Percentiles rank a stretch among this genome's conserved stretches.
These are phyloP conservation scores for Schizotus pectinicornis DNA, from an alignment of 2,888 invertebrate genomes.

Conservation along the genomic window DNA sequence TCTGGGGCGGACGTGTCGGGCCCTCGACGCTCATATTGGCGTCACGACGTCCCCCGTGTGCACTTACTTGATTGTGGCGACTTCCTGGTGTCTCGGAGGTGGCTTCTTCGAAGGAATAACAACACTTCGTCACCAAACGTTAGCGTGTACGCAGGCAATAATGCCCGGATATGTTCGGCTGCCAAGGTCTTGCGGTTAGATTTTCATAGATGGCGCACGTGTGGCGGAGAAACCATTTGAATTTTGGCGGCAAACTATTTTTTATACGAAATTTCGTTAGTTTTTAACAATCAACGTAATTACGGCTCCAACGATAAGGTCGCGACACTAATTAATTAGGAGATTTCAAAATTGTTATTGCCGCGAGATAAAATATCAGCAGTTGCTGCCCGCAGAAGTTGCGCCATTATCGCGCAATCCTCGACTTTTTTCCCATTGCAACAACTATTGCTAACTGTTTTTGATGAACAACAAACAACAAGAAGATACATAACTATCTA, in stretches of 20 bases:
- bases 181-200: slow-evolving; percentile 43
- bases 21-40: slow-evolving; percentile 31
- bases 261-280: background rate
- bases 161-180: slow-evolving; percentile 49
- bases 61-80: slow-evolving; percentile 35
- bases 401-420: too few relatives aligned
- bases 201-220: slow-evolving; percentile 50
- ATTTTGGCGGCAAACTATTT: slow-evolving; percentile 37
- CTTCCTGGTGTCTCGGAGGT: slow-evolving; percentile 15
- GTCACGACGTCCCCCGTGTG: slow-evolving; percentile 1
- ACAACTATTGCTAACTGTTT: too few relatives aligned
- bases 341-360: too few relatives aligned
- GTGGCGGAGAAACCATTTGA: slow-evolving; percentile 35
- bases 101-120: slow-evolving; percentile 43
- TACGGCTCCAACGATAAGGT: background rate
- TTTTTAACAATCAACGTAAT: too few relatives aligned
- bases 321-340: background rate
- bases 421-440: too few relatives aligned
- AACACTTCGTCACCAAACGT: slow-evolving; percentile 53
- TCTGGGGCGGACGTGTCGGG: slow-evolving; percentile 46
- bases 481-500: too few relatives aligned
- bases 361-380: too few relatives aligned
- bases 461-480: too few relatives aligned
- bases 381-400: too few relatives aligned
- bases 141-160: slow-evolving; percentile 50